Conservation (phyloP, 1,140 invertebrate species). For the Paraescarpia echinospica region DNA sequence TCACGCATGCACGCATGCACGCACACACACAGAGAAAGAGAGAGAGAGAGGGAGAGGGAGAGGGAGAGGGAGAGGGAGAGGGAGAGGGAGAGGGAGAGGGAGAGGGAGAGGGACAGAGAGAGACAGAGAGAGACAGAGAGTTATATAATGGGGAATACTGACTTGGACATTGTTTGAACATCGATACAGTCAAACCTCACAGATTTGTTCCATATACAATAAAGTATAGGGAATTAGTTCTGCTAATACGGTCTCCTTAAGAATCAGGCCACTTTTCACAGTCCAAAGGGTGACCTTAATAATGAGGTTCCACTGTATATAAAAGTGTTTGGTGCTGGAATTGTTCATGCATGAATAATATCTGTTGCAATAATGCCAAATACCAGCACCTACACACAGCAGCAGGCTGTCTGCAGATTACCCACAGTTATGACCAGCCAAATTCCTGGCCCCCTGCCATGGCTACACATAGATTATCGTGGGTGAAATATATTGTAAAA, state of each 20-base stretch:
- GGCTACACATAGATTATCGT: neutral
- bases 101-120: no score
- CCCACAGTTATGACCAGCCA: neutral
- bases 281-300: no score
- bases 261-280: no score
- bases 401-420: neutral
- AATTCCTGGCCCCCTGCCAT: neutral
- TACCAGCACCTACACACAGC: neutral
- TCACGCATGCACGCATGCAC: no score
- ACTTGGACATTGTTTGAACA: neutral
- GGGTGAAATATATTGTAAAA: neutral
- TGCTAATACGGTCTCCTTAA: no score
- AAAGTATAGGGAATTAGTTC: no score
- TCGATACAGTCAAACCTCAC: neutral
- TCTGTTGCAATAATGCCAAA: neutral
- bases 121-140: neutral
- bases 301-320: neutral
- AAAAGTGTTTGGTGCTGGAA: neutral
- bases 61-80: no score
- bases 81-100: no score
- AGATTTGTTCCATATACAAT: no score
- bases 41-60: no score
- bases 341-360: neutral
- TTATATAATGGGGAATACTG: neutral
- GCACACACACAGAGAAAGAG: no score